A percentile compares a stretch with the other conserved stretches of the same genome.
Evolutionary conservation across 2,888 invertebrate genomes (phyloP).

Genomic region (Tenthredo mesomela): DNA sequence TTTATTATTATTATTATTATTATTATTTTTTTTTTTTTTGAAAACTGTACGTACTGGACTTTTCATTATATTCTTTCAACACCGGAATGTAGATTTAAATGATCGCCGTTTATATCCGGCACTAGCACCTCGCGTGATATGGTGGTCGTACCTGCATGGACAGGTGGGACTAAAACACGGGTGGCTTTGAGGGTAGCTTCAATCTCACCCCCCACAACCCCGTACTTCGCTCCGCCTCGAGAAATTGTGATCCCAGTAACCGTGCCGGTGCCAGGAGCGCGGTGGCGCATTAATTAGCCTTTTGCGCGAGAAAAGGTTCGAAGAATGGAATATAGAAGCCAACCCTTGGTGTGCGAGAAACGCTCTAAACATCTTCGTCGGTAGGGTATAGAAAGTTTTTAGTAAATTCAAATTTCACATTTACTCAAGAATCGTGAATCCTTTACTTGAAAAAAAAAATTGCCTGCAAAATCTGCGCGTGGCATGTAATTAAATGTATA

Average conservation of each 20-base stretch:
- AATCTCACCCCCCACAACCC: not conserved
- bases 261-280: conserved; percentile 63
- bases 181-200: conserved; percentile 21
- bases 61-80: not conserved
- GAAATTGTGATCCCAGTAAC: conserved; percentile 26
- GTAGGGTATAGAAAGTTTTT: not conserved
- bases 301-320: conserved; percentile 58
- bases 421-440: not conserved
- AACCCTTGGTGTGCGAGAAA: not conserved
- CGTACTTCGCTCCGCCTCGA: not conserved
- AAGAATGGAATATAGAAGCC: conserved; percentile 3
- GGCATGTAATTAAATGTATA: too few relatives aligned
- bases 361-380: not conserved
- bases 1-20: too few relatives aligned
- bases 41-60: not conserved
- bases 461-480: not conserved
- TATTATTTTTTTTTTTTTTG: too few relatives aligned
- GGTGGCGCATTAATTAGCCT: conserved; percentile 68
- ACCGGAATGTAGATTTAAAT: not conserved
- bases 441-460: not conserved
- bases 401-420: not conserved
- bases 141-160: conserved; percentile 22
- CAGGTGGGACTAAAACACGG: conserved; percentile 27
- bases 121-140: conserved; percentile 37
- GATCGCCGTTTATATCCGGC: conserved; percentile 18